Evolutionary conservation across 2,113 vertebrate species (phyloP).

Genomic region (Ciconia boyciana): DNA sequence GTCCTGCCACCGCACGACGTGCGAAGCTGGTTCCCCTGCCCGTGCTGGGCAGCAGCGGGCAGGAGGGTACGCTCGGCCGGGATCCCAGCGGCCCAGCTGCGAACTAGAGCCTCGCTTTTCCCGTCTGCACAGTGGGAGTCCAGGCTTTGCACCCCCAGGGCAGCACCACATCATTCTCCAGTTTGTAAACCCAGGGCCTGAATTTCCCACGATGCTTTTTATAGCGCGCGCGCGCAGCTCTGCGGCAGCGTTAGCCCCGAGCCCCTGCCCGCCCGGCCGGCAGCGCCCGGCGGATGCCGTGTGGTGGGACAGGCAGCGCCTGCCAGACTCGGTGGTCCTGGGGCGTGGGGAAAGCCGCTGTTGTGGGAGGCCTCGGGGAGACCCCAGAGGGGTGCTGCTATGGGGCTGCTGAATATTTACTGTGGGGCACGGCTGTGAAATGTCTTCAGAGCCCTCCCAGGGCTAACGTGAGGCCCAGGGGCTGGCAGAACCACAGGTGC

Average conservation of each 20-base stretch:
- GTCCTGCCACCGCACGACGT: fast-evolving
- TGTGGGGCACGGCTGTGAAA: neutral
- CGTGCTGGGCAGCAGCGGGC: fast-evolving
- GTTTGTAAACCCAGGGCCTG: neutral
- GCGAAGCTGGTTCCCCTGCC: fast-evolving
- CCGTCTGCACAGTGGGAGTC: fast-evolving
- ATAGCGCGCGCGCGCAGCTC: fast-evolving
- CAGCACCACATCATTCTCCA: fast-evolving
- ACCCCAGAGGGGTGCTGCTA: fast-evolving
- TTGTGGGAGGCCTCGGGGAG: neutral
- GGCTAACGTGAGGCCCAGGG: neutral
- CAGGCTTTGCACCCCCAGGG: neutral
- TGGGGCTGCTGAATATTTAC: fast-evolving
- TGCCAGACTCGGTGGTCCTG: neutral
- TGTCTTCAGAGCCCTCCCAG: neutral
- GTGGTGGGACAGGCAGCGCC: neutral
- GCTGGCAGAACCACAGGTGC: neutral
- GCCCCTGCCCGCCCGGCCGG: fast-evolving
- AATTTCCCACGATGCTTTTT: neutral
- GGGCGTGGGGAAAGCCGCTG: too few relatives aligned
- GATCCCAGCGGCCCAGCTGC: neutral
- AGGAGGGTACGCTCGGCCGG: fast-evolving
- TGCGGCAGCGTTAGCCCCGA: fast-evolving
- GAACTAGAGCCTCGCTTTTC: too few relatives aligned
- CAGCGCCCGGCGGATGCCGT: too few relatives aligned